Evolutionary conservation across 2,888 invertebrate species (phyloP).

Genomic region (Dendrolimus pini): DNA sequence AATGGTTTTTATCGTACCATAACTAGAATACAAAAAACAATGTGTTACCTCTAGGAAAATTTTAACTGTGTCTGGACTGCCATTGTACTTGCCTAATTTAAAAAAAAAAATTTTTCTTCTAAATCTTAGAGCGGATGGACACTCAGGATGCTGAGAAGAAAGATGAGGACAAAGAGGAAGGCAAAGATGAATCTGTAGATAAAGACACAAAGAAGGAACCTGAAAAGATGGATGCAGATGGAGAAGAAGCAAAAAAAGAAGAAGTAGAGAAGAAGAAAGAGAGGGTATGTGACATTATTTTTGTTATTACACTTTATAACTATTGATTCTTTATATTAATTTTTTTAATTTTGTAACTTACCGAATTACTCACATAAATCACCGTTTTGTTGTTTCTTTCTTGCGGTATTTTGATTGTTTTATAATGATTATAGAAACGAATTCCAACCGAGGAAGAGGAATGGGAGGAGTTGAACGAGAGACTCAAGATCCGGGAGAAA

Average conservation of each 20-base stretch:
- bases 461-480: slow-evolving; percentile 51
- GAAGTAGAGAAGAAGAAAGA: slow-evolving; percentile 7
- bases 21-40: no score
- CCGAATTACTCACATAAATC: no score
- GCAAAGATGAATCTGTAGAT: slow-evolving; percentile 21
- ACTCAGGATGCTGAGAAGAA: slow-evolving; percentile 14
- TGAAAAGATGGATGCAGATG: slow-evolving; percentile 16
- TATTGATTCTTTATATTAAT: no score
- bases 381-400: no score
- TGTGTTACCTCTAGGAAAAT: no score
- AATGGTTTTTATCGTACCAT: not conserved
- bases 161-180: slow-evolving; percentile 13
- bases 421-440: slow-evolving; percentile 14
- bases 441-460: slow-evolving; percentile 54
- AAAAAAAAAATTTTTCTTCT: slow-evolving; percentile 2
- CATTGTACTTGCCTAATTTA: not conserved
- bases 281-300: slow-evolving; percentile 5
- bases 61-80: no score
- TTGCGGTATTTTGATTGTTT: no score
- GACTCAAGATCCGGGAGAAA: slow-evolving; percentile 42
- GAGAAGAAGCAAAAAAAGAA: slow-evolving; percentile 7
- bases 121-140: slow-evolving; percentile 29
- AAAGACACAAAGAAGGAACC: slow-evolving; percentile 17
- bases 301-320: no score
- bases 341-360: no score